These are phyloP conservation scores for Limnothrissa miodon DNA, from an alignment of 2,113 vertebrate species.

Conservation along the genomic window DNA sequence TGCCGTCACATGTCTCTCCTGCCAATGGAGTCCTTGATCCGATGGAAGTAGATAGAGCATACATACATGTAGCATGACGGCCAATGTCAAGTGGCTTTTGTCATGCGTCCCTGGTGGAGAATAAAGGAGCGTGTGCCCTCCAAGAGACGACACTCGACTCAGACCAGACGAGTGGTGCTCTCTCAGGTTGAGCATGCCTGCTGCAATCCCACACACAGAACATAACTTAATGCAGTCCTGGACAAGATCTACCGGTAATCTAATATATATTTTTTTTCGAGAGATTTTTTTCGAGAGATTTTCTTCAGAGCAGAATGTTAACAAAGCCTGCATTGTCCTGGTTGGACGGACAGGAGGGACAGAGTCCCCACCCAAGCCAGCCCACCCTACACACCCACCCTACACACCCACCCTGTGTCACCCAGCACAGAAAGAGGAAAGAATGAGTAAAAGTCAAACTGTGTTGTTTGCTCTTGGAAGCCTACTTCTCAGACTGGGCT, in stretches of 20 bases:
- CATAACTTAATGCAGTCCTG: background rate
- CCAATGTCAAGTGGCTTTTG: conserved; percentile 8
- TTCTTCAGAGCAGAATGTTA: background rate
- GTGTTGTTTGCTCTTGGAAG: background rate
- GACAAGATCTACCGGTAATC: background rate
- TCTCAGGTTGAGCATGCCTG: background rate
- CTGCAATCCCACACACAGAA: background rate
- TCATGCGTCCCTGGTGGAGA: background rate
- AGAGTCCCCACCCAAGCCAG: background rate
- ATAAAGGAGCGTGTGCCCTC: background rate
- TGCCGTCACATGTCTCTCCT: background rate
- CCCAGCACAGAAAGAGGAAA: background rate
- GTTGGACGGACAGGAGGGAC: background rate
- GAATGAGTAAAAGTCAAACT: background rate
- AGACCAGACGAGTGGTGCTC: background rate
- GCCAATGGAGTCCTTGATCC: background rate
- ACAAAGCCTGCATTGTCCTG: background rate
- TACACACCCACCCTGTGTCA: too few relatives aligned
- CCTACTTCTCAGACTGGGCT: background rate
- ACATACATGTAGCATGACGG: background rate
- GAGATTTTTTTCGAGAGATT: too few relatives aligned
- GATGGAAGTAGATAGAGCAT: background rate
- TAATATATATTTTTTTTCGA: background rate
- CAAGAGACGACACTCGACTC: background rate
- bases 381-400: too few relatives aligned